Conservation (phyloP, 2,113 vertebrate species). For the Perognathus longimembris region DNA sequence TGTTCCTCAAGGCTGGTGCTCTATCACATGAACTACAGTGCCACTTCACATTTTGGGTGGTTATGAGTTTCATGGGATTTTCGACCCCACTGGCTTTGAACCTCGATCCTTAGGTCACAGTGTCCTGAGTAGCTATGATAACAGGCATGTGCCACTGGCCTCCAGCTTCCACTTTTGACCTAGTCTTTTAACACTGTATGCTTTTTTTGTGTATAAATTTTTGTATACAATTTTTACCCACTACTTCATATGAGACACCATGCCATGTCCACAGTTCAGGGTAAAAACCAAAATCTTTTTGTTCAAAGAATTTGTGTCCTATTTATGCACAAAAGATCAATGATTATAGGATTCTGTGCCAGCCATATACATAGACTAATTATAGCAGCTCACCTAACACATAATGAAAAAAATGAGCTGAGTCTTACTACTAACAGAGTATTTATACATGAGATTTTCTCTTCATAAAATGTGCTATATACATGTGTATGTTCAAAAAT, state of each 20-base stretch:
- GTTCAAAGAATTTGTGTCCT: not conserved
- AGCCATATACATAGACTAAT: conserved; percentile 16
- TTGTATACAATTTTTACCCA: conserved; percentile 27
- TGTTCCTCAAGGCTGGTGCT: too few species aligned
- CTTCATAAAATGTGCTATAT: conserved; percentile 18
- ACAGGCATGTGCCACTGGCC: too few species aligned
- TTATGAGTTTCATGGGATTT: too few species aligned
- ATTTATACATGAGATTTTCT: not conserved
- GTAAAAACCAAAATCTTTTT: not conserved
- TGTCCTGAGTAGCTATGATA: too few species aligned
- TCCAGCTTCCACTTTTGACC: not conserved
- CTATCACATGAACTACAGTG: too few species aligned
- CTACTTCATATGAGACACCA: not conserved
- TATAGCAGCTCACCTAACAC: not conserved
- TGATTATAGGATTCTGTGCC: not conserved
- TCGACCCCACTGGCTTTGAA: too few species aligned
- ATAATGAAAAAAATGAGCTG: not conserved
- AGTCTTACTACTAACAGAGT: not conserved
- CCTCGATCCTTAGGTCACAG: too few species aligned
- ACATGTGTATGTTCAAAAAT: not conserved
- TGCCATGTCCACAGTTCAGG: not conserved
- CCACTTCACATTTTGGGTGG: too few species aligned
- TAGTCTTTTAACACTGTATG: not conserved
- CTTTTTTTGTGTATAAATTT: too few species aligned
- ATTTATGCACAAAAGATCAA: not conserved